Percentiles rank a stretch among this genome's conserved stretches.
These are phyloP conservation scores for Helostoma temminkii DNA, from an alignment of 2,797 vertebrate genomes.

Conservation along the genomic window DNA sequence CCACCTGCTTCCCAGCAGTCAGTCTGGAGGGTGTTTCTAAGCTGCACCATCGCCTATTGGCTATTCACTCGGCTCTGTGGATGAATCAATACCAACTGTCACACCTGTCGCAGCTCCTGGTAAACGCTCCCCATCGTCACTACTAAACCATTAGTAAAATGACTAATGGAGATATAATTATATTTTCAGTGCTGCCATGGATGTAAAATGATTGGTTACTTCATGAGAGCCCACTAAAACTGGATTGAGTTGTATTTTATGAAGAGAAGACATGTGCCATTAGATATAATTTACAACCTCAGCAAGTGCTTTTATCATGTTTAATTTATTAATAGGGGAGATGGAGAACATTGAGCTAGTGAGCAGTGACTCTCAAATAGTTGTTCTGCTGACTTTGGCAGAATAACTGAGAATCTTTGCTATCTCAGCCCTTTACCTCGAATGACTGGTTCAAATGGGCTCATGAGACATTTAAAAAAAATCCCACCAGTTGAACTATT, in stretches of 20 bases:
- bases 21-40: constrained; percentile 72
- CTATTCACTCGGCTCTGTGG: constrained; percentile 48
- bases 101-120: constrained; percentile 74
- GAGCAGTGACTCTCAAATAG: constrained; percentile 39
- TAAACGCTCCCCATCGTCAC: constrained; percentile 43
- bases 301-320: constrained; percentile 39
- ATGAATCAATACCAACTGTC: constrained; percentile 78
- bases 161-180: constrained; percentile 53
- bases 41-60: constrained; percentile 61
- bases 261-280: constrained; percentile 36
- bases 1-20: constrained; percentile 84
- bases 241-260: constrained; percentile 61
- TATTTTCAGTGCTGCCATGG: constrained; percentile 27
- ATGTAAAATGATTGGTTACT: constrained; percentile 42
- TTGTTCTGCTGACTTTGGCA: constrained; percentile 25
- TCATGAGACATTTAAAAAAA: constrained; percentile 1
- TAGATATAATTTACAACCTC: constrained; percentile 55
- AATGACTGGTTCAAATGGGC: constrained; percentile 21
- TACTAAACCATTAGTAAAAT: constrained; percentile 50
- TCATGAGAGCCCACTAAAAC: constrained; percentile 49
- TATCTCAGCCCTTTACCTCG: constrained; percentile 36
- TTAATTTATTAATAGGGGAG: constrained; percentile 57
- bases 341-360: constrained; percentile 15
- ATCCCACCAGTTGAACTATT: not conserved
- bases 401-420: constrained; percentile 21